Percentiles rank a stretch among this genome's conserved stretches.
These are phyloP conservation scores for Toxotes lorentzi DNA, from an alignment of 2,797 vertebrate species.

Conservation along the genomic window DNA sequence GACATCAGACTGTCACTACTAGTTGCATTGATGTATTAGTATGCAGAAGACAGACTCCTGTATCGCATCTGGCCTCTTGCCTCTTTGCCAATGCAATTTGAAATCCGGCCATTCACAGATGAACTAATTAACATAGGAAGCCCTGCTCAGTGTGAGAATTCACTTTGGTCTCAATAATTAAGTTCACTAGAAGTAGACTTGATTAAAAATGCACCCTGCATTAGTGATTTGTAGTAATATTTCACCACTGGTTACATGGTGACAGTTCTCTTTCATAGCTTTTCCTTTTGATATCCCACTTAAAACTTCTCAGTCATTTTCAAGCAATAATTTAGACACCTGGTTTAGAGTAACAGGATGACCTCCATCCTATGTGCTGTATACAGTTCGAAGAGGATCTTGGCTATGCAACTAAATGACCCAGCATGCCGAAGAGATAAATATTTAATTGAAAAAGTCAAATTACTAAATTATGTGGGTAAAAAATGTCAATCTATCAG, in stretches of 20 bases:
- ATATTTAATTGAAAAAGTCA: neutral
- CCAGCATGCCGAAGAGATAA: neutral
- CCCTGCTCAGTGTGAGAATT: conserved; percentile 52
- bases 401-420: neutral
- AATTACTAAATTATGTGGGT: neutral
- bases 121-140: conserved; percentile 71
- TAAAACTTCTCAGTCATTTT: neutral
- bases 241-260: conserved; percentile 16
- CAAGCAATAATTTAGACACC: conserved; percentile 3
- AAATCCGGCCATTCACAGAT: conserved; percentile 69
- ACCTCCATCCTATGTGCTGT: neutral
- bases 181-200: conserved; percentile 57
- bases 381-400: neutral
- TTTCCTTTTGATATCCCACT: conserved; percentile 18
- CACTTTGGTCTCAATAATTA: conserved; percentile 65
- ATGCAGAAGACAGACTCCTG: conserved; percentile 48
- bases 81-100: conserved; percentile 60
- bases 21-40: conserved; percentile 43
- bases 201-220: conserved; percentile 21
- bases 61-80: conserved; percentile 52
- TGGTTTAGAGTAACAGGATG: neutral
- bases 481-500: neutral
- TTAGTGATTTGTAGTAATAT: conserved; percentile 10
- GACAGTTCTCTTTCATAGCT: conserved; percentile 5
- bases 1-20: conserved; percentile 34